Evolutionary conservation across 2,888 invertebrate species (phyloP).

Genomic region (Adelognathus sp.): DNA sequence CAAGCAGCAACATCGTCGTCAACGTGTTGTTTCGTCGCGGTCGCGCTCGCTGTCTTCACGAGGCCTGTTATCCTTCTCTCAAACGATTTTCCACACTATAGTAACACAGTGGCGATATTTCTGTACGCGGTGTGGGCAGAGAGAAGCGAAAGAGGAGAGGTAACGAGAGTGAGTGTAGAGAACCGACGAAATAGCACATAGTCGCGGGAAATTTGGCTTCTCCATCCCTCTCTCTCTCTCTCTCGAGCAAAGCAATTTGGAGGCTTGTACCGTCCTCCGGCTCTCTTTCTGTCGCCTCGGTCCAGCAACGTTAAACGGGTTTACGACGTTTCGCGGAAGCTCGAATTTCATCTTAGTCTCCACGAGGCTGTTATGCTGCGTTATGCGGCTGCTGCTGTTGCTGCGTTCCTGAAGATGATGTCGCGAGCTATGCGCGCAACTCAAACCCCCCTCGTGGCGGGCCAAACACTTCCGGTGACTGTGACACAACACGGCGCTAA

Average conservation of each 20-base stretch:
- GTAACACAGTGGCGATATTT: slow-evolving; percentile 63
- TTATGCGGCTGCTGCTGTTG: background rate
- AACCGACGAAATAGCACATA: background rate
- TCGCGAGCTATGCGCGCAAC: background rate
- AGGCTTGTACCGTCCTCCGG: slow-evolving; percentile 19
- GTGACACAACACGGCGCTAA: slow-evolving; percentile 21
- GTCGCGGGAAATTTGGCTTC: too few species aligned
- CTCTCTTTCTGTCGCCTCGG: slow-evolving; percentile 27
- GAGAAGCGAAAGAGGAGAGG: slow-evolving; percentile 37
- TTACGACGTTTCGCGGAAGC: slow-evolving; percentile 69
- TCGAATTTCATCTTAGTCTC: slow-evolving; percentile 62
- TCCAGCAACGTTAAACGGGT: slow-evolving; percentile 66
- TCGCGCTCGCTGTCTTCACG: background rate
- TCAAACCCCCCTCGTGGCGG: background rate
- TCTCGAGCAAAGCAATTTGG: slow-evolving; percentile 50
- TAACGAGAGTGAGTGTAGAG: slow-evolving; percentile 5
- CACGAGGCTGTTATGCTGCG: slow-evolving; percentile 3
- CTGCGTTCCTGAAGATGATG: slow-evolving; percentile 17
- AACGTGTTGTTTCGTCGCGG: background rate
- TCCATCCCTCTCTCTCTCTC: slow-evolving; percentile 17
- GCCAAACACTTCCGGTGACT: slow-evolving; percentile 39
- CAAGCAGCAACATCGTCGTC: slow-evolving; percentile 1
- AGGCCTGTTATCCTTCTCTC: slow-evolving; percentile 7
- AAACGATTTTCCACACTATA: slow-evolving; percentile 41
- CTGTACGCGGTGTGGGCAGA: slow-evolving; percentile 62